Conservation (phyloP, 2,888 invertebrate species). For the Callyntrura sp. region DNA sequence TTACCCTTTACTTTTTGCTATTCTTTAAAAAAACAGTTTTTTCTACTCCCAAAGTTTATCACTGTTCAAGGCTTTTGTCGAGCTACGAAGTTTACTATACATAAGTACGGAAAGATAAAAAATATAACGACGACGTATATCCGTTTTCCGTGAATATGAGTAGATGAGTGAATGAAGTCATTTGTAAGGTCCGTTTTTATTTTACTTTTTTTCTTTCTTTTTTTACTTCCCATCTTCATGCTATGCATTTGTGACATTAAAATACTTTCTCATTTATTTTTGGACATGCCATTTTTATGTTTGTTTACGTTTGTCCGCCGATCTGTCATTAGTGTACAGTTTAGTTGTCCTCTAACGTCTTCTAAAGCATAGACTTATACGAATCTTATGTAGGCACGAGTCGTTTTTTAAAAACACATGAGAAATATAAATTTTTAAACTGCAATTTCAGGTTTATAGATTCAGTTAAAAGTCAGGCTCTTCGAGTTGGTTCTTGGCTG, state of each 20-base stretch:
- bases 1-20: background rate
- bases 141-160: conserved; percentile 18
- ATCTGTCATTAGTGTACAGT: no score
- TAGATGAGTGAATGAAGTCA: background rate
- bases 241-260: conserved; percentile 26
- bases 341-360: no score
- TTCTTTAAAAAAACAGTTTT: conserved; percentile 32
- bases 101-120: background rate
- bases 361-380: no score
- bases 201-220: background rate
- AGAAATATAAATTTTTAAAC: no score
- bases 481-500: no score
- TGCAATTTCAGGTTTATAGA: no score
- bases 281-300: no score
- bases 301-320: no score
- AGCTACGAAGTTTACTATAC: conserved; percentile 1
- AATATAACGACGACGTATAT: background rate
- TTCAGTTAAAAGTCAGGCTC: no score
- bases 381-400: no score
- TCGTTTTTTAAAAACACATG: no score
- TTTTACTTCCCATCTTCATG: conserved; percentile 16
- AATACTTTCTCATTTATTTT: conserved; percentile 23
- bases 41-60: conserved; percentile 39
- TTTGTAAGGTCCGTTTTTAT: background rate
- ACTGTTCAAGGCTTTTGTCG: conserved; percentile 37